Percentiles rank a stretch among this genome's conserved stretches.
Evolutionary conservation across 2,113 vertebrate species (phyloP).

Genomic region (Tragelaphus scriptus): DNA sequence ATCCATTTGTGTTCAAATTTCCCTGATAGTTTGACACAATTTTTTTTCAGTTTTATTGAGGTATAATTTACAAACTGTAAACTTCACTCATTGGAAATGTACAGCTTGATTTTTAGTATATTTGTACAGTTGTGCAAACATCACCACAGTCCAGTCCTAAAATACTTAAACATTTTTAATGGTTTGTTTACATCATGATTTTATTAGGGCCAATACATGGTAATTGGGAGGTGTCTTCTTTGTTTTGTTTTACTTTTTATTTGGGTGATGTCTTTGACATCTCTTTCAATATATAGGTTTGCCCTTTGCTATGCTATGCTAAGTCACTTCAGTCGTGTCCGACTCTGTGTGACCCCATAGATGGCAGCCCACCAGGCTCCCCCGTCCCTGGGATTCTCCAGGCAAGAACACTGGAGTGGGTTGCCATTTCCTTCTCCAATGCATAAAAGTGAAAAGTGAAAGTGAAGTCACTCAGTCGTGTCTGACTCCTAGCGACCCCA

Average conservation of each 20-base stretch:
- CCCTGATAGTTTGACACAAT: neutral
- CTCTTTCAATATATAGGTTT: neutral
- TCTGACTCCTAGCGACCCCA: no score
- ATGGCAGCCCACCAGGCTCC: no score
- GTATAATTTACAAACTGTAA: conserved; percentile 4
- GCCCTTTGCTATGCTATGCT: neutral
- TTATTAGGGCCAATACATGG: neutral
- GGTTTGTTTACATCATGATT: neutral
- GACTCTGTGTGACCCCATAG: no score
- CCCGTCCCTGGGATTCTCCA: no score
- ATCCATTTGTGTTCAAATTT: neutral
- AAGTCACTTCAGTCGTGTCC: no score
- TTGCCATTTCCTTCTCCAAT: no score
- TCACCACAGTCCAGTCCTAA: neutral
- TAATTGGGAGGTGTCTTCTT: neutral
- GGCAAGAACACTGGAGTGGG: no score
- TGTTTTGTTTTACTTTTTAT: neutral
- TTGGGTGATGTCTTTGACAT: neutral
- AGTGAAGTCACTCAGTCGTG: no score
- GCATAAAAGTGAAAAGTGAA: no score
- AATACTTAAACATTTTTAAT: neutral
- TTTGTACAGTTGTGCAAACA: neutral
- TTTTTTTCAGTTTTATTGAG: conserved; percentile 4
- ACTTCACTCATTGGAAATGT: neutral
- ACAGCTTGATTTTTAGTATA: neutral